These are phyloP conservation scores for Chrysolina oricalcia DNA, from an alignment of 2,888 invertebrate species.

Conservation along the genomic window DNA sequence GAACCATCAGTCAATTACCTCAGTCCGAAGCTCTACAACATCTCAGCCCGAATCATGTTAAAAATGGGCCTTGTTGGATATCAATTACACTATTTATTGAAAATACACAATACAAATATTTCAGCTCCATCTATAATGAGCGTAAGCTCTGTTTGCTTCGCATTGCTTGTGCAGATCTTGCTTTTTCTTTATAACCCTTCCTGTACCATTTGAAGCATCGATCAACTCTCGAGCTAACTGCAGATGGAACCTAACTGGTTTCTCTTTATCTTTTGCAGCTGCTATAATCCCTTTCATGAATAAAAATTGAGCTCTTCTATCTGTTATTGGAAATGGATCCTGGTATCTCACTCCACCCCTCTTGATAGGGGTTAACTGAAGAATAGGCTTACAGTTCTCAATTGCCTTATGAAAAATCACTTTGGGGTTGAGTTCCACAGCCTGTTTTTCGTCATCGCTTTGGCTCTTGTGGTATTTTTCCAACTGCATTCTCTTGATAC, in stretches of 20 bases:
- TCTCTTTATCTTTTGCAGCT: conserved; percentile 86
- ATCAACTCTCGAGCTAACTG: conserved; percentile 90
- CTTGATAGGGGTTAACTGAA: conserved; percentile 84
- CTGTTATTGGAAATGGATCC: conserved; percentile 92
- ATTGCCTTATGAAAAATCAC: conserved; percentile 85
- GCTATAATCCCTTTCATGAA: conserved; percentile 94
- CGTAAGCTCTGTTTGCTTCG: conserved; percentile 97
- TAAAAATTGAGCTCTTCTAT: conserved; percentile 82
- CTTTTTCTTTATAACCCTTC: conserved; percentile 90
- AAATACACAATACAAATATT: neutral
- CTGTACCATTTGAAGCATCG: conserved; percentile 88
- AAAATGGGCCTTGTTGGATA: too few relatives aligned
- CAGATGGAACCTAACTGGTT: conserved; percentile 79
- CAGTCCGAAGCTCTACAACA: too few relatives aligned
- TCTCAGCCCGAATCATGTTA: too few relatives aligned
- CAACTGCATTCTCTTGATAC: conserved; percentile 88
- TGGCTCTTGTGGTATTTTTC: conserved; percentile 83
- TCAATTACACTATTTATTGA: neutral
- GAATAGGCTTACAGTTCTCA: conserved; percentile 87
- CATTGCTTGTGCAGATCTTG: conserved; percentile 94
- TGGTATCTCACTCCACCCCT: conserved; percentile 92
- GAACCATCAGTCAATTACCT: too few relatives aligned
- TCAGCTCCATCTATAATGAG: conserved; percentile 93
- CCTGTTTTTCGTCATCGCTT: conserved; percentile 77
- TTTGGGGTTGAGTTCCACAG: conserved; percentile 85